Base-by-base conservation (phyloP, 2,797 vertebrate species). In the Anabas testudineus region DNA sequence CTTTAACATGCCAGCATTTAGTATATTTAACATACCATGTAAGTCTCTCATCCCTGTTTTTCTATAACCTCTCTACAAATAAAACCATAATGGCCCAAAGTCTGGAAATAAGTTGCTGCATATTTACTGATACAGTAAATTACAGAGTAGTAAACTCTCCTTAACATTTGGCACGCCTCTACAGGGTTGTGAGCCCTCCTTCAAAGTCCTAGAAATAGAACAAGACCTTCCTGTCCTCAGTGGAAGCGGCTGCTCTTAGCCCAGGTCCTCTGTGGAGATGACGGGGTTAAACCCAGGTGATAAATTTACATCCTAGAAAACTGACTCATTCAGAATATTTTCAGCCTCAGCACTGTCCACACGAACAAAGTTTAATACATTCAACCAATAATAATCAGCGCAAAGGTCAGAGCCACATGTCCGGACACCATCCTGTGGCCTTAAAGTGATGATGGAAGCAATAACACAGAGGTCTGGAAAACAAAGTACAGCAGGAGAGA, bases 371-470 rank as follows among this genome's bases (percentile, higher is more conserved):
- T n/a, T n/a, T n/a, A n/a, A n/a, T n/a, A n/a, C n/a, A n/a, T n/a
- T n/a, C 61, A 54, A 34, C 55, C 58, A 57, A 51, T 26, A 47
- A 30, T 30, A 46, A 61, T 28, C n/a, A 24, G 22, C 2, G 2
- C 22, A 54, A 71, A 68, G 54, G 39, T 36, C 45, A 46, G 41
- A 37, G 2, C 4, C 34, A 26, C 42, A 10, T 19, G 24, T 49
- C 47, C 43, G 32, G 39, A 74, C 26, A 52, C 43, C 51, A 32
- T 46, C 45, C 57, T 39, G 32, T 32, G 9, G 19, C 43, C 30
- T 56, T 36, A 12, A n/a, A 19, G 21, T 51, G 49, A 64, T 63
- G 43, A 55, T n/a, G 18, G 7, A 63, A 16, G 10, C 22, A 64
- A 42, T 47, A 37, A 63, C n/a, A 53, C 37, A 43, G 45, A 37